Base-by-base conservation (phyloP, 2,888 invertebrate species). In the Cantharis lateralis region DNA sequence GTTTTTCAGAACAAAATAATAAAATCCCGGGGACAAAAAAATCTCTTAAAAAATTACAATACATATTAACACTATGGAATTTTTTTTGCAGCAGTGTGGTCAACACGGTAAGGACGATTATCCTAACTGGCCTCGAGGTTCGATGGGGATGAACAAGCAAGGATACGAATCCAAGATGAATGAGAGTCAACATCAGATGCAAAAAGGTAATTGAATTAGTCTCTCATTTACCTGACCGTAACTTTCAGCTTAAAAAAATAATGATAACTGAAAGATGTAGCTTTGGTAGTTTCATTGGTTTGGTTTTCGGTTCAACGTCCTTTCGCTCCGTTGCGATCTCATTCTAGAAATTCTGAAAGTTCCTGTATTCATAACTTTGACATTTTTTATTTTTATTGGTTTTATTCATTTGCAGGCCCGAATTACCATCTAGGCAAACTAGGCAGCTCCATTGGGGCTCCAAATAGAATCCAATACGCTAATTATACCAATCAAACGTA, bases 131-230 rank as follows among this genome's bases (percentile, higher is more conserved):
- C 87, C 89, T 13, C 85, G 90, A 75, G 89, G 89, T 81, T 85
- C 89, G 10, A 89, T 90, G 89, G 88, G 87, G 13, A 89, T 89
- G 85, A 88, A 87, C 82, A 90, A 90, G 80, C 90, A 90, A 81
- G 90, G 90, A 74, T 90, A 90, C 85, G 90, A 90, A 87, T 90
- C 90, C 74, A 91, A 91, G 84, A 91, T 91, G 90, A 90, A 89
- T 81, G 88, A 88, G 28, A 88, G 88, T 81, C 84, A 84, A 74
- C 87, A 87, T 80, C 90, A 91, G 82, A 87, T 90, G 88, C 90
- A 90, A 82, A 91, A 91, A 88, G 90, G 90, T 90, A 85, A 66
- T 66, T 66, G 16, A 66, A 66, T 63, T 63, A 16, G 24, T 24
- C 11, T 66, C 70, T 70, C 74, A 70, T 76, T 76, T 76, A 71